phyloP scores from a whole-genome alignment of 1,140 invertebrate genomes.

The Micrasema longulum region DNA sequence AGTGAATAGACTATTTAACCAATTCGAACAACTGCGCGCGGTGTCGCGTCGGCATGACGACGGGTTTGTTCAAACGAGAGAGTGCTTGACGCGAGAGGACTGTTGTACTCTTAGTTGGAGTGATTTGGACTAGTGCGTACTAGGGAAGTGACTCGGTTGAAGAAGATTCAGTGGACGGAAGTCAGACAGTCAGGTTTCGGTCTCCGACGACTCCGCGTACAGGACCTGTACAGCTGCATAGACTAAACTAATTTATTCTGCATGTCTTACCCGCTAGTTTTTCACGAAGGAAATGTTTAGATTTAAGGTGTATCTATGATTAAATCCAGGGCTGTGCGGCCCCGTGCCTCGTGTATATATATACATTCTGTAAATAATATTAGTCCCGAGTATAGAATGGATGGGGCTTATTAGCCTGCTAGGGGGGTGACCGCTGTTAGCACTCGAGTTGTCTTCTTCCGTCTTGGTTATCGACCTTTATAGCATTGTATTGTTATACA shows the following conservation, averaged over 20 bases:
- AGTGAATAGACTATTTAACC: constrained; percentile 25
- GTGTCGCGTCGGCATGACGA: constrained; percentile 36
- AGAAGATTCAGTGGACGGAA: constrained; percentile 5
- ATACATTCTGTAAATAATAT: too few relatives aligned
- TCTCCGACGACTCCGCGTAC: constrained; percentile 16
- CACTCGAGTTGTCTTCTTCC: constrained; percentile 22
- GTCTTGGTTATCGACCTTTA: constrained; percentile 17
- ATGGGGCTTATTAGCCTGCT: constrained; percentile 7
- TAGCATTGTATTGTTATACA: too few relatives aligned
- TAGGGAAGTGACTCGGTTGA: constrained; percentile 9
- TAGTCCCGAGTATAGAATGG: constrained; percentile 30
- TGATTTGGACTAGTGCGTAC: constrained; percentile 22
- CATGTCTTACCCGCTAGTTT: constrained; percentile 49
- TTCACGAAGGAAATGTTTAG: constrained; percentile 46
- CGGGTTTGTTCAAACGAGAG: constrained; percentile 15
- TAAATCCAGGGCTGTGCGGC: constrained; percentile 50
- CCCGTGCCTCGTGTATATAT: constrained; percentile 47
- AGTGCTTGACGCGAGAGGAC: constrained; percentile 9
- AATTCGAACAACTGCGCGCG: constrained; percentile 30
- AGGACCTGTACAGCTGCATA: constrained; percentile 46
- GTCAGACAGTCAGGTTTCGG: not conserved
- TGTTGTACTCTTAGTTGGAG: constrained; percentile 7
- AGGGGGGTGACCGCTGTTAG: constrained; percentile 40
- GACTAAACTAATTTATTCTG: constrained; percentile 55
- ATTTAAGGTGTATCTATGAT: constrained; percentile 30